Base-by-base conservation (phyloP, 2,888 invertebrate species). In the Zygogramma bicolorata region DNA sequence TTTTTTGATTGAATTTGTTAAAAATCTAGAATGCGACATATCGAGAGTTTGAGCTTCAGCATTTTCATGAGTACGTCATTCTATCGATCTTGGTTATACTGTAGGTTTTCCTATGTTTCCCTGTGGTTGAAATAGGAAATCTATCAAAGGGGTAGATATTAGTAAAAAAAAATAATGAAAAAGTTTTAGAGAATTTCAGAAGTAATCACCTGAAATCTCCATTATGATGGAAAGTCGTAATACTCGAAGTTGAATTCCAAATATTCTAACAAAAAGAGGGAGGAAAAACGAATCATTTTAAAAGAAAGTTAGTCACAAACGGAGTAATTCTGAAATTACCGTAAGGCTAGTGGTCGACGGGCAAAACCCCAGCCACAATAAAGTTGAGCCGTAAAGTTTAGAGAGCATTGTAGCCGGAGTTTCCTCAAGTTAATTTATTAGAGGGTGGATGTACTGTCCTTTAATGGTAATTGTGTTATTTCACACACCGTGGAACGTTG, bases 381-480 rank as follows among this genome's bases (percentile, higher is more conserved):
- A 22, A 53, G 53, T 53, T 25, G 8, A 53, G 25, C 53, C 53
- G 53, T 53, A 53, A 53, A 53, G 6, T 53, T 53, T 27, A 53
- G 27, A 53, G 46, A 53, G 25, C 3, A 25, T 27, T 53, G 53
- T 53, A 53, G 53, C 25, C 53, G n/a, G 53, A 27, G 53, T 53
- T 53, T 53, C 53, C 53, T n/a, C 27, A 53, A 53, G 53, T 27
- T 53, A 27, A 53, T 53, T 53, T 53, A 53, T 53, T 53, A 53
- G 53, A 27, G 13, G 27, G 53, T 27, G 25, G 25, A 53, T 53
- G 53, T 27, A 5, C 53, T 53, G 27, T 53, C 53, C 53, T n/a
- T 53, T 7, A 25, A 53, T 27, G 53, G 13, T 42, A 42, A 42
- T 42, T 18, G n/a, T 2, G 42, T 53, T 53, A 53, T 53, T 53